These are phyloP conservation scores for Oscarella lobularis DNA, from an alignment of 37 sponge, comb jelly and placozoan genomes.

Conservation along the genomic window DNA sequence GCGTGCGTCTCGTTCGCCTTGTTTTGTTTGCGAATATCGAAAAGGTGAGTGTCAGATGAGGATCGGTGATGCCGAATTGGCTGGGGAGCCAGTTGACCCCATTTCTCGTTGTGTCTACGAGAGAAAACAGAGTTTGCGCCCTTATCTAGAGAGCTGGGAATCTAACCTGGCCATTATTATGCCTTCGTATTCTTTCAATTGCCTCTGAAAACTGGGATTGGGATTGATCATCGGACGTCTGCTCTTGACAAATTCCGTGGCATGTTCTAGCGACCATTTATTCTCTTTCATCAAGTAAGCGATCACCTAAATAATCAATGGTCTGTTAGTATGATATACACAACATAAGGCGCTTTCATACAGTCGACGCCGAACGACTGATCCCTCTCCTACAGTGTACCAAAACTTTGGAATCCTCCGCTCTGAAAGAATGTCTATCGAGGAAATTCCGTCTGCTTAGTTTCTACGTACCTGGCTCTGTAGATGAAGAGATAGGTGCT, in stretches of 20 bases:
- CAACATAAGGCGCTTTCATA: conserved; percentile 30
- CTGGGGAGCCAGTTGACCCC: not conserved
- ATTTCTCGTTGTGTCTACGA: not conserved
- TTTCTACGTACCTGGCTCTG: conserved; percentile 58
- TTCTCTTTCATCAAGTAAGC: conserved; percentile 97
- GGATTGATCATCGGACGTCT: conserved; percentile 66
- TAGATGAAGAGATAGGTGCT: conserved; percentile 86
- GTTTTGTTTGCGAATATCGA: no score
- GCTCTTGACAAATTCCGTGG: conserved; percentile 52
- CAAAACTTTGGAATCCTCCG: conserved; percentile 38
- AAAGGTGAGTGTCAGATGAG: no score
- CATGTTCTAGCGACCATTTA: conserved; percentile 47
- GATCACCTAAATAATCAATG: conserved; percentile 43
- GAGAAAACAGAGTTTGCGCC: no score
- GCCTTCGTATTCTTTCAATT: conserved; percentile 82
- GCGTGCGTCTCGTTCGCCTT: no score
- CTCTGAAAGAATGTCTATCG: conserved; percentile 28
- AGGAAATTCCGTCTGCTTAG: not conserved
- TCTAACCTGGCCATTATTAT: conserved; percentile 86
- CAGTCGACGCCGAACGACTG: conserved; percentile 93
- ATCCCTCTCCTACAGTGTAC: conserved; percentile 96
- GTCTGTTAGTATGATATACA: not conserved
- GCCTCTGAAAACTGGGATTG: conserved; percentile 72
- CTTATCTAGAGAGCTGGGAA: no score
- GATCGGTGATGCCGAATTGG: not conserved